Evolutionary conservation across 2,113 vertebrate genomes (phyloP), one percentile per base, ranked within the genome.

Genomic region (Dromiciops gliroides): DNA sequence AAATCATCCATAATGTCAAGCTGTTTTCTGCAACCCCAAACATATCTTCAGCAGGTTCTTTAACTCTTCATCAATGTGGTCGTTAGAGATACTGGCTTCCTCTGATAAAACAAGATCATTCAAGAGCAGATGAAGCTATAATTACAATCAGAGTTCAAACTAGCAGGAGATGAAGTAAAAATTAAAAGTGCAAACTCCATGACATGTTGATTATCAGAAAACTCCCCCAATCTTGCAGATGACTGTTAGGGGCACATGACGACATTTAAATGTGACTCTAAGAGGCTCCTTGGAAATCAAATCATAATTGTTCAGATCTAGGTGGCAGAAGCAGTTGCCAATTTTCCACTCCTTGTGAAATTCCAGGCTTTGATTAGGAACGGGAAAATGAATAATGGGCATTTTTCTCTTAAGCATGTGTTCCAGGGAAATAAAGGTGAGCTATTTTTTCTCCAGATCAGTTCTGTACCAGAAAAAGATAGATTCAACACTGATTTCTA

Each of bases 81-180:
- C 24, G 83, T 97, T 94, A 97, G 92, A 98, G 97, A 94, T 47
- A 95, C 91, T 92, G 5, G 92, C 97, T 97, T 97, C 95, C 96
- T 98, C 97, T 97, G 98, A 98, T 98, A 98, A 98, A 98, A 98
- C 97, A 98, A 97, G 98, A 98, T 98, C 96, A 97, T 97, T 97
- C 95, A 97, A 95, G 96, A 97, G 75, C 98, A 98, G 97, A 98
- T 97, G 97, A 98, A 98, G 98, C 97, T 96, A 95, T 98, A 98
- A 99, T 99, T 98, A 98, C 95, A 99, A 98, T 99, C 98, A 99
- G 98, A 98, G 98, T 98, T 98, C 98, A 98, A 98, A 97, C 97
- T 98, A 96, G 89, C 91, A 95, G 96, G 97, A 98, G 98, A 98
- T 97, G 97, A 98, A 98, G 98, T 97, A 98, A 98, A 98, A 98